Evolutionary conservation across 2,797 vertebrate species (phyloP).

Genomic region (Brotula barbata): DNA sequence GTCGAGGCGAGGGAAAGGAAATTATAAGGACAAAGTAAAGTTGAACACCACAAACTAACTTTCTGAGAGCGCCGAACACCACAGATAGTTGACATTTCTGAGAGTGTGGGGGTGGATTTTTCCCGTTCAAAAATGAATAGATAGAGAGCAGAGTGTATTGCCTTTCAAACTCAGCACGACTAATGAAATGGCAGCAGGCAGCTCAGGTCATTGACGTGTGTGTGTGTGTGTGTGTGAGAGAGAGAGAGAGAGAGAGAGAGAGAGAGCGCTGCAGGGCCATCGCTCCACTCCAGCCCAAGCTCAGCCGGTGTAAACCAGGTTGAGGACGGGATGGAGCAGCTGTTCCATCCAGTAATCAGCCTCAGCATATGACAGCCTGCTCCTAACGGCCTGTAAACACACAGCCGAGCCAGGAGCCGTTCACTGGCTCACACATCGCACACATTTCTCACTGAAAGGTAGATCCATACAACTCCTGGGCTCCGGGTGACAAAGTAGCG

Average conservation of each 20-base stretch:
- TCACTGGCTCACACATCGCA: too few relatives aligned
- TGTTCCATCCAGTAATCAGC: constrained; percentile 11
- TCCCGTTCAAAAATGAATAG: constrained; percentile 9
- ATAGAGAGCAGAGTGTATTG: background rate
- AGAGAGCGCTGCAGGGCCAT: background rate
- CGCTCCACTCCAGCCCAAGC: background rate
- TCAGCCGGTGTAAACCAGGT: constrained; percentile 17
- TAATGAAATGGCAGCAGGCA: constrained; percentile 21
- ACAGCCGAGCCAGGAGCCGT: background rate
- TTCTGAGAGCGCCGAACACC: background rate
- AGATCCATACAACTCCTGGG: too few relatives aligned
- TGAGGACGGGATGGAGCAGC: constrained; percentile 16
- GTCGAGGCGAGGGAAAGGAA: too few relatives aligned
- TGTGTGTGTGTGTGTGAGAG: too few relatives aligned
- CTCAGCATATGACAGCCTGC: constrained; percentile 2
- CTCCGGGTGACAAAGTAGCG: too few relatives aligned
- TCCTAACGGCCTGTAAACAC: constrained; percentile 1
- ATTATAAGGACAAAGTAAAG: too few relatives aligned
- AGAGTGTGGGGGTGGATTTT: background rate
- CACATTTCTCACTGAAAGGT: too few relatives aligned
- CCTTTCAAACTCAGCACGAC: constrained; percentile 9
- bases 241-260: too few relatives aligned
- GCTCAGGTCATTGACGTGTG: constrained; percentile 10
- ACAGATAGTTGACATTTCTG: background rate
- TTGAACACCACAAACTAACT: background rate